A percentile compares a stretch with the other conserved stretches of the same genome.
Conservation (phyloP, 2,113 vertebrate genomes). For the Pipa parva region DNA sequence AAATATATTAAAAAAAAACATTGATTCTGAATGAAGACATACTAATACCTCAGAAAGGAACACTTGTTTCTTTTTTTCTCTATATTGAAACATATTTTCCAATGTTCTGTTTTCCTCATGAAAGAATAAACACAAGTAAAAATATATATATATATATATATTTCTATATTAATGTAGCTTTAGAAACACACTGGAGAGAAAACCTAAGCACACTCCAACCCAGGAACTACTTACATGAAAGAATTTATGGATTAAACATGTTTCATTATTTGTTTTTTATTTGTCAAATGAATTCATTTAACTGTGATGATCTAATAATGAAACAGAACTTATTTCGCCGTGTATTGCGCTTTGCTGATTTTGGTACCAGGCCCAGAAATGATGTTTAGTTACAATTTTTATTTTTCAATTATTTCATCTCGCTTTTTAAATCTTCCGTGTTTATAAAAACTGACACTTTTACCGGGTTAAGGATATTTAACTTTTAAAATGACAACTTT, state of each 20-base stretch:
- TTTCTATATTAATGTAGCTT: conserved; percentile 7
- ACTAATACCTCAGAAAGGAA: background rate
- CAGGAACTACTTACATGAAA: conserved; percentile 14
- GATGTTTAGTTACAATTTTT: conserved; percentile 27
- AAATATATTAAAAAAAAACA: background rate
- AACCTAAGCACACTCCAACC: background rate
- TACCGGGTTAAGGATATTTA: background rate
- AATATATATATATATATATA: background rate
- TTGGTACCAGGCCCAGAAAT: conserved; percentile 29
- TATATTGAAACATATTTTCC: conserved; percentile 7
- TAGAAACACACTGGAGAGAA: conserved; percentile 1
- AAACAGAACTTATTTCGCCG: conserved; percentile 17
- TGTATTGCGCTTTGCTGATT: conserved; percentile 20
- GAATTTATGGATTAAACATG: conserved; percentile 23
- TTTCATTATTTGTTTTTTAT: conserved; percentile 24
- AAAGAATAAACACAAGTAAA: background rate
- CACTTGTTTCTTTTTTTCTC: background rate
- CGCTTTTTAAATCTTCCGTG: conserved; percentile 2
- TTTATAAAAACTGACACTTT: background rate
- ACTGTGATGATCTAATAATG: conserved; percentile 30
- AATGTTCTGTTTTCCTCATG: background rate
- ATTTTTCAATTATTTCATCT: conserved; percentile 25
- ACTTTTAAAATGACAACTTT: no score
- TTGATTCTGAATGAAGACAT: background rate
- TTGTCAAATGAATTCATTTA: conserved; percentile 40